Conservation (phyloP, 2,888 invertebrate genomes). For the Eueremaeus valkanovi region DNA sequence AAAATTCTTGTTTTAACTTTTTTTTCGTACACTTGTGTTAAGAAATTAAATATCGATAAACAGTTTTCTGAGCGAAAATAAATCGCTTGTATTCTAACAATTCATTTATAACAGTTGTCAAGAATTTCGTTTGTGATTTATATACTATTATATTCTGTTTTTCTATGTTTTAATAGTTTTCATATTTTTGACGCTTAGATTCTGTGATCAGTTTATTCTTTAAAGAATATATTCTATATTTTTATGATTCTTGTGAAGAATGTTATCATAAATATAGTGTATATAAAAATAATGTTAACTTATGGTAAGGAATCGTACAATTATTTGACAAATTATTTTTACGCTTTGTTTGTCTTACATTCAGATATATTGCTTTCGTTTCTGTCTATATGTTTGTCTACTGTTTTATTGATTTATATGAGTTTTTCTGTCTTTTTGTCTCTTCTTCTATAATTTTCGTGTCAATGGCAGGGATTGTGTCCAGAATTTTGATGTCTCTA, state of each 20-base stretch:
- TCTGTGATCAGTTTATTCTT: neutral
- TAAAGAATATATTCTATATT: neutral
- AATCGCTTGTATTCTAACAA: too few species aligned
- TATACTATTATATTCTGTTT: too few species aligned
- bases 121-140: too few species aligned
- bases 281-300: neutral
- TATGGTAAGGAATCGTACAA: neutral
- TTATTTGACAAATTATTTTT: neutral
- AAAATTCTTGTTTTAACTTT: too few species aligned
- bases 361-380: neutral
- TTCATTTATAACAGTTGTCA: too few species aligned
- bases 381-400: neutral
- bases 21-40: too few species aligned
- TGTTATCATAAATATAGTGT: neutral
- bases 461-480: conserved; percentile 8
- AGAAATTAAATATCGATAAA: too few species aligned
- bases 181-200: too few species aligned
- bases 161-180: neutral
- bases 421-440: neutral
- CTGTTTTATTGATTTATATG: neutral
- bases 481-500: neutral
- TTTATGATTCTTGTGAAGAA: neutral
- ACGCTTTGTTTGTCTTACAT: neutral
- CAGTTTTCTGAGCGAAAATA: too few species aligned
- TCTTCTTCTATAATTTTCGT: neutral